phyloP scores from a whole-genome alignment of 2,888 invertebrate genomes.

The Plebejus argus region DNA sequence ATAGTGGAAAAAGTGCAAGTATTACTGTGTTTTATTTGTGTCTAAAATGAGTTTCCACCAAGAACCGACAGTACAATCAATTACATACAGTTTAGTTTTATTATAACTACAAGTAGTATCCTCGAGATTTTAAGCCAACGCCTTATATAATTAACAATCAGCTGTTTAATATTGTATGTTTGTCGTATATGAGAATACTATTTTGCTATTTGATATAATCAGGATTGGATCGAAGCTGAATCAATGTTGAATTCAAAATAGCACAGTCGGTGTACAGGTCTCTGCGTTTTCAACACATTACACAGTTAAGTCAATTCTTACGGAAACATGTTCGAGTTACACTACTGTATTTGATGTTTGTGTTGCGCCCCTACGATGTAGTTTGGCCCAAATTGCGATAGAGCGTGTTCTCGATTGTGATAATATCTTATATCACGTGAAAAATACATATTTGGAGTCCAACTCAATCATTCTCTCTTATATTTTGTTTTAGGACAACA shows the following conservation, averaged over 20 bases:
- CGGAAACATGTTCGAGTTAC: not conserved
- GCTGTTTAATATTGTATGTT: too few species aligned
- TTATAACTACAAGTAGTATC: not conserved
- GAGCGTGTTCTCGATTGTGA: not conserved
- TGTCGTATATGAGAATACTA: not conserved
- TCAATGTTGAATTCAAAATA: not conserved
- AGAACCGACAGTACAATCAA: too few species aligned
- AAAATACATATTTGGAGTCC: not conserved
- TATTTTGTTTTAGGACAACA: not conserved
- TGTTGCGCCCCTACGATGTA: not conserved
- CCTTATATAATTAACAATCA: not conserved
- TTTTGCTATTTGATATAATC: not conserved
- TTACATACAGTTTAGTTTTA: not conserved
- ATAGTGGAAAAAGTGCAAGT: too few species aligned
- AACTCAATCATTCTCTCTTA: not conserved
- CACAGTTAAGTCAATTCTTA: not conserved
- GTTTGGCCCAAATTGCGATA: slow-evolving; percentile 5
- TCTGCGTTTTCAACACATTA: too few species aligned
- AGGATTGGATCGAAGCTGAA: not conserved
- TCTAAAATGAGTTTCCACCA: too few species aligned
- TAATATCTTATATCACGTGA: not conserved
- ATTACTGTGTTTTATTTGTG: too few species aligned
- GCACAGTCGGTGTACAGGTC: too few species aligned
- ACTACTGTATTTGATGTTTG: not conserved
- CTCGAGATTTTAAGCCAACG: not conserved